A percentile compares a stretch with the other conserved stretches of the same genome.
Conservation (phyloP, 2,113 vertebrate species). For the Damaliscus lunatus region DNA sequence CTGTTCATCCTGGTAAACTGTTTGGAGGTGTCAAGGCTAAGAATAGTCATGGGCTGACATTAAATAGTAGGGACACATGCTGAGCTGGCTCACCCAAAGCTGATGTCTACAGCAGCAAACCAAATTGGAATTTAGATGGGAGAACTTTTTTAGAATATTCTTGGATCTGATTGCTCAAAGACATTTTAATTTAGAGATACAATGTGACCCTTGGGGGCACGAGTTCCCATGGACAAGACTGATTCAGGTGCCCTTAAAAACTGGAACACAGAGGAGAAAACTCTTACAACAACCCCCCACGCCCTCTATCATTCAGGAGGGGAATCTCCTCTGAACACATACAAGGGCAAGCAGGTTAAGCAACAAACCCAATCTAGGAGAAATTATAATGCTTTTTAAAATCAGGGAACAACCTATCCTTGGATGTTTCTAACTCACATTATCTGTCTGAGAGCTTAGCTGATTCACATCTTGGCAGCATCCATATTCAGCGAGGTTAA, state of each 20-base stretch:
- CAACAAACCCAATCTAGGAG: neutral
- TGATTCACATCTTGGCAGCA: slow-evolving; percentile 40
- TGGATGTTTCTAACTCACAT: slow-evolving; percentile 37
- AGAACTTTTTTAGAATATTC: slow-evolving; percentile 46
- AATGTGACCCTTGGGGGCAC: neutral
- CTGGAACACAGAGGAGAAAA: neutral
- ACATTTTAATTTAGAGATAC: slow-evolving; percentile 42
- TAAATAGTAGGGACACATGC: slow-evolving; percentile 61
- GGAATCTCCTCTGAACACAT: neutral
- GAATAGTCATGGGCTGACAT: slow-evolving; percentile 62
- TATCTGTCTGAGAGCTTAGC: slow-evolving; percentile 22
- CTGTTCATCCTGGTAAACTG: slow-evolving; percentile 59
- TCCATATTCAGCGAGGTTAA: slow-evolving; percentile 27
- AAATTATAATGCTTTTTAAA: slow-evolving; percentile 20
- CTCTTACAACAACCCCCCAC: neutral
- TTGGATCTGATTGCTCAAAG: neutral
- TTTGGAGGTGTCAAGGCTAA: slow-evolving; percentile 66
- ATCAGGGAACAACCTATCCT: neutral
- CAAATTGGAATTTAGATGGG: slow-evolving; percentile 47
- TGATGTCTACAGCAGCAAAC: slow-evolving; percentile 65
- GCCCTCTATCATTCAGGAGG: neutral
- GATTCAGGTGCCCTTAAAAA: slow-evolving; percentile 7
- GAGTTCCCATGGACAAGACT: neutral
- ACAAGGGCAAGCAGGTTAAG: neutral
- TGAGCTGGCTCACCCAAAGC: slow-evolving; percentile 58